Evolutionary conservation across 30 jellyfish, hydroid and myxozoan genomes (phyloP).

Genomic region (Turritopsis rubra): DNA sequence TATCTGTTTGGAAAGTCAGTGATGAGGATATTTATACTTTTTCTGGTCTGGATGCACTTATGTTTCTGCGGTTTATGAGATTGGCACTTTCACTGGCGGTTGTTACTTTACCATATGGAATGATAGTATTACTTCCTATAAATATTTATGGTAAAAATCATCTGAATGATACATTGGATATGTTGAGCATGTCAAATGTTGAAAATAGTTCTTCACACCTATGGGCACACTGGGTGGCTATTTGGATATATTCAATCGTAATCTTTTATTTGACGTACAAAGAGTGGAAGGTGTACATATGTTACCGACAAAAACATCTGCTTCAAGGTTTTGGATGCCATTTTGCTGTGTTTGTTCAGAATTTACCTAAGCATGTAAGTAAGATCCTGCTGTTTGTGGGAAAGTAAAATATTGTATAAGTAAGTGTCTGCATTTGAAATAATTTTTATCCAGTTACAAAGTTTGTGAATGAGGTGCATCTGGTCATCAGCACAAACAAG

Average conservation of each 20-base stretch:
- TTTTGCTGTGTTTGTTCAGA: slow-evolving; percentile 57
- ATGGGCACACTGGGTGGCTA: slow-evolving; percentile 93
- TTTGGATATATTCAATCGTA: slow-evolving; percentile 71
- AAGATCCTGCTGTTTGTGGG: too few species aligned
- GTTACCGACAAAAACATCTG: slow-evolving; percentile 70
- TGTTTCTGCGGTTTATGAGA: slow-evolving; percentile 60
- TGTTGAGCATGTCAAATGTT: slow-evolving; percentile 81
- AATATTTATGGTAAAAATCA: slow-evolving; percentile 72
- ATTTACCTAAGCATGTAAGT: slow-evolving; percentile 68
- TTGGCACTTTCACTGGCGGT: slow-evolving; percentile 58
- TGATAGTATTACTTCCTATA: slow-evolving; percentile 71
- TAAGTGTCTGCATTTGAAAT: too few species aligned
- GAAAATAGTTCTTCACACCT: slow-evolving; percentile 40
- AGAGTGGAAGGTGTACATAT: slow-evolving; percentile 75
- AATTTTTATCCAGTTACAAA: too few species aligned
- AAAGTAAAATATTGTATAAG: too few species aligned
- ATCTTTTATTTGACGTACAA: slow-evolving; percentile 41
- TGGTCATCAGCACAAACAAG: too few species aligned
- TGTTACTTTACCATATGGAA: slow-evolving; percentile 80
- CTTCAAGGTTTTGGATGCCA: slow-evolving; percentile 54
- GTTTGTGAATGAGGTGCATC: too few species aligned
- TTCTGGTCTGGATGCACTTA: slow-evolving; percentile 93
- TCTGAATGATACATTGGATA: slow-evolving; percentile 58
- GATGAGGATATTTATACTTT: slow-evolving; percentile 81
- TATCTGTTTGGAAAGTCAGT: slow-evolving; percentile 61